Evolutionary conservation across 2,797 vertebrate species (phyloP).

Genomic region (Falco peregrinus): DNA sequence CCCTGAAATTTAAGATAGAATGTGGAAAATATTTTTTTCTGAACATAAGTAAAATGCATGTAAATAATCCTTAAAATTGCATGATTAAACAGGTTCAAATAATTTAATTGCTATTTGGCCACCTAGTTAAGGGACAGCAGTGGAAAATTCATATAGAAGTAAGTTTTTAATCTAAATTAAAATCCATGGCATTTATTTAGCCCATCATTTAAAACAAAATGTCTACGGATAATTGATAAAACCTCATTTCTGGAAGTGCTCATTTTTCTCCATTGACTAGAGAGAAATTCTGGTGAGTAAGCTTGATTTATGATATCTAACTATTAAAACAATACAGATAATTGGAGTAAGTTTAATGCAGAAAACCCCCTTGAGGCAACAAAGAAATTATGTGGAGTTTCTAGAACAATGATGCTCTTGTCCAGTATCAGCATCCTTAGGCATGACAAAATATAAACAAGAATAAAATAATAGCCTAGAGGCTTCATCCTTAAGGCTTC

Average conservation of each 20-base stretch:
- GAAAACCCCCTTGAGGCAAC: not conserved
- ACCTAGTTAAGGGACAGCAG: not conserved
- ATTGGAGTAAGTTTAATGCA: slow-evolving; percentile 14
- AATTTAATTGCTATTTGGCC: not conserved
- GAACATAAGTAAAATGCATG: not conserved
- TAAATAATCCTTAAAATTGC: not conserved
- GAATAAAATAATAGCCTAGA: not conserved
- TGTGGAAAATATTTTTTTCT: not conserved
- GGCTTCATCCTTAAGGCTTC: not conserved
- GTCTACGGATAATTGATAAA: not conserved
- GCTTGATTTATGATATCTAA: slow-evolving; percentile 46
- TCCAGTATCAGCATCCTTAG: not conserved
- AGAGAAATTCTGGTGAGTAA: slow-evolving; percentile 15
- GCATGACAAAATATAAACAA: not conserved
- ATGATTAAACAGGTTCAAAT: not conserved
- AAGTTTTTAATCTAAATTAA: not conserved
- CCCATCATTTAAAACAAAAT: not conserved
- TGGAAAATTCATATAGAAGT: not conserved
- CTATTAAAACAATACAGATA: slow-evolving; percentile 28
- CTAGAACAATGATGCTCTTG: not conserved
- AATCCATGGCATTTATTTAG: not conserved
- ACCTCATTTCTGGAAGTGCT: slow-evolving; percentile 10
- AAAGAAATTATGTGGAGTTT: not conserved
- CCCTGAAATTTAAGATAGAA: not conserved
- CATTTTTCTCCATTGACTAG: slow-evolving; percentile 11